A percentile compares a stretch with the other conserved stretches of the same genome.
Conservation (phyloP, 2,888 invertebrate genomes). For the Ecliptopera silaceata region DNA sequence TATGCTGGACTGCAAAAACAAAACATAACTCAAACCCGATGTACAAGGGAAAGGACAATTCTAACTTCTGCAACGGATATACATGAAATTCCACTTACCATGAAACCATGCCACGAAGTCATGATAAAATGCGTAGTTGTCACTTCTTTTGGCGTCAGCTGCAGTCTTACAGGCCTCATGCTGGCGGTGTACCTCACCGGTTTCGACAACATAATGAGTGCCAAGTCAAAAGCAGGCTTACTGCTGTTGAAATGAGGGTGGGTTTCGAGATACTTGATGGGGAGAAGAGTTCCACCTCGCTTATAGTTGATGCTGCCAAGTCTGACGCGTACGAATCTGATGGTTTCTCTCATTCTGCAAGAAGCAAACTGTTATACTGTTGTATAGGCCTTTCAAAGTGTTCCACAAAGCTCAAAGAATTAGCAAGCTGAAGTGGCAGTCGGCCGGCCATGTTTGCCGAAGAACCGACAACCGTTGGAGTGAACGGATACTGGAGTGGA, state of each 20-base stretch:
- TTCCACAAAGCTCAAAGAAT: no score
- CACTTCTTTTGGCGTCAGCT: constrained; percentile 38
- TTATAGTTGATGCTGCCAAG: constrained; percentile 69
- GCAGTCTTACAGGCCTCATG: constrained; percentile 54
- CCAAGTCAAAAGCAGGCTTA: constrained; percentile 62
- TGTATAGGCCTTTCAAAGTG: not conserved
- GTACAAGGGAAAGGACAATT: no score
- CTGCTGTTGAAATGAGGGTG: constrained; percentile 66
- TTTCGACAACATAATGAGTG: constrained; percentile 55
- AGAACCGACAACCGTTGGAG: no score
- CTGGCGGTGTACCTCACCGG: constrained; percentile 46
- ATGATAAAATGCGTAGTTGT: constrained; percentile 63
- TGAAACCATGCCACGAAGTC: constrained; percentile 55
- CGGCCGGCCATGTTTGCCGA: no score
- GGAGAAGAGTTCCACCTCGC: constrained; percentile 56
- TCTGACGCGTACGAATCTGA: constrained; percentile 55
- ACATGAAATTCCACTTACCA: constrained; percentile 43
- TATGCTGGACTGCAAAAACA: no score
- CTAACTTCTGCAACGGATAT: no score
- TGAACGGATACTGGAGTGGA: no score
- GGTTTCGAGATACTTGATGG: constrained; percentile 59
- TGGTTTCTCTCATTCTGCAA: constrained; percentile 54
- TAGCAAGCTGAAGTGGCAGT: no score
- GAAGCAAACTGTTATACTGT: not conserved
- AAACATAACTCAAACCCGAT: no score